Evolutionary conservation across 2,888 invertebrate genomes (phyloP), one percentile per base, ranked within the genome.

Genomic region (Lumbricus terrestris): DNA sequence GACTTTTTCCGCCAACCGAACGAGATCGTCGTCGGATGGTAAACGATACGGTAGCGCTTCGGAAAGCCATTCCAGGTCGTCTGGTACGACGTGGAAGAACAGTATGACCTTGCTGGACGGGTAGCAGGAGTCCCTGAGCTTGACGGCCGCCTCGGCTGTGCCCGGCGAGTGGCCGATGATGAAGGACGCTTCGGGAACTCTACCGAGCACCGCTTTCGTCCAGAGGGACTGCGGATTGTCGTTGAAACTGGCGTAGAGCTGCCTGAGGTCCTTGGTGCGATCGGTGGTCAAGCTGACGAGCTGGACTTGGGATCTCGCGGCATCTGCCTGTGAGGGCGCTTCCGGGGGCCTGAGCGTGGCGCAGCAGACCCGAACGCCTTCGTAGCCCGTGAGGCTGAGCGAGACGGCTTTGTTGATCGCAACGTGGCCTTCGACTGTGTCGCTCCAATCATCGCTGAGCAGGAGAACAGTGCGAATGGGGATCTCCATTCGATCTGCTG

Each of bases 141-240:
- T 42, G 35, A 92, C n/a, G 15, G 92, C 92, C 6, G 90, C 92
- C 34, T 91, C 88, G n/a, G 90, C 92, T 8, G 92, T 92, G 69
- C 92, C 89, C 18, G 92, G 92, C 8, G 89, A 69, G 85, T 92
- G 92, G 11, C 92, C 92, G 82, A 92, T 89, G 37, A 92, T 92
- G 90, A 92, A 92, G 20, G 92, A 90, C 29, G 90, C 89, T 29
- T 88, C 34, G 20, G 90, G 89, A 35, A 91, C 37, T 34, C 37
- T 47, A 5, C 23, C 37, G 85, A 34, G 23, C n/a, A 15, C 23
- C 8, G 88, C 23, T 13, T 85, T 69, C 29, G 90, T 89, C 23
- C 89, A 88, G 0, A 91, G 23, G 18, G 16, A 4, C 54, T 23
- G 34, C 16, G 91, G 92, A 42, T 82, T 54, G 15, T 83, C 89